Evolutionary conservation across 2,797 vertebrate species (phyloP), one percentile per base, ranked within the genome.

Genomic region (Anguilla anguilla): DNA sequence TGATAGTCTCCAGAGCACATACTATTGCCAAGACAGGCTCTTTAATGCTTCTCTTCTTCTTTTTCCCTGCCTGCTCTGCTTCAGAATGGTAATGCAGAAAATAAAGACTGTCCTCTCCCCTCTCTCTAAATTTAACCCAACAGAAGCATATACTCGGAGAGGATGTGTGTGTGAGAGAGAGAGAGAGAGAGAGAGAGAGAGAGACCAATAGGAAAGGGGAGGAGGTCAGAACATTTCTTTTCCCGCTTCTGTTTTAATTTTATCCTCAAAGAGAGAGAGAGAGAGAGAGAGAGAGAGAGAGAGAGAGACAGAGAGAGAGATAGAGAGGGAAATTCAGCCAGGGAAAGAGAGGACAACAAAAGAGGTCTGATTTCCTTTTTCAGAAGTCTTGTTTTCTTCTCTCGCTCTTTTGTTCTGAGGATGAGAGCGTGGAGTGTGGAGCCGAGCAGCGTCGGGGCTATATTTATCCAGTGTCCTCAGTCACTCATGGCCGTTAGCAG

Each of bases 391-490:
- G 94, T 94, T 93, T 93, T 51, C 92, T 94, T 95, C 92, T 93
- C 92, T 95, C 92, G 7, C 88, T 92, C 94, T 94, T 95, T 90
- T 90, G 92, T 94, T 93, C 93, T 92, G 93, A 95, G 93, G 94
- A 92, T 95, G 94, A 95, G 94, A 96, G 94, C 94, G 95, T 94
- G 91, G 95, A 96, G 93, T 93, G 93, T 93, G 91, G 95, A 92
- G 94, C 95, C 92, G 94, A 94, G 94, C 94, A 93, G 61, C 83
- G 82, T 51, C 90, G 90, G 95, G 94, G 96, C 97, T 99, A 98
- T 97, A 98, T 99, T 97, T 98, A 98, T 96, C 96, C 94, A 91
- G 92, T 97, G 96, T 95, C 97, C 97, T 98, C 97, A 97, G 96
- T 95, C 94, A 95, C 95, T 95, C 96, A 92, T 94, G 95, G 95